Evolutionary conservation across 1,140 invertebrate genomes (phyloP), one percentile per base, ranked within the genome.

Genomic region (Zaprionus taronus): DNA sequence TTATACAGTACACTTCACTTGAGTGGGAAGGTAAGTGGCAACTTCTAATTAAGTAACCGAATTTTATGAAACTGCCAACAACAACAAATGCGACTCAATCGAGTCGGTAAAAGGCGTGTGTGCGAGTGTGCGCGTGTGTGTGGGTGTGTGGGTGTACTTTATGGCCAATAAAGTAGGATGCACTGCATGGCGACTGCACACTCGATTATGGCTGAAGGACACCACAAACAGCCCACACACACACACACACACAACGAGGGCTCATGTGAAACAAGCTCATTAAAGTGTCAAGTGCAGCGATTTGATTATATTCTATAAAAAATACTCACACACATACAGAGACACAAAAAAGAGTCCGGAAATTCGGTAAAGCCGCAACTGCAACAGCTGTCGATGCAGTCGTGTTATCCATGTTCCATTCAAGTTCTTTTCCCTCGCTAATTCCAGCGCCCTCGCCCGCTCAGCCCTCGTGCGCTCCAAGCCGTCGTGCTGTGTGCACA

Each of bases 261-360:
- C 65, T 68, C 80, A 75, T 87, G 80, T 78, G 77, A 76, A 78
- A 89, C 70, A 83, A 83, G 70, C 84, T 87, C 84, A 87, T 87
- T 87, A 87, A 89, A 83, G 56, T 80, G 73, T 61, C 78, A 89
- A 83, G 79, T 89, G 80, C 80, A 67, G 58, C 64, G 67, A 83
- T 83, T 80, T 74, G 83, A 83, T 87, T 77, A 72, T 80, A 80
- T 58, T 63, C 49, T 64, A 72, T 83, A 74, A 89, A 82, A 87
- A 75, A 65, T 14, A 51, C 12, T 34, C 41, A 64, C 49, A 26
- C 20, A 64, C 26, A 51, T 36, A 36, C 20, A 26, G 24, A 56
- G 24, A 56, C 22, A 56, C 49, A 44, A 3, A 31, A 57, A 14
- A 28, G 14, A 17, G 24, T n/a, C n/a, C 14, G 28, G 20, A 55